Conservation (phyloP, 2,888 invertebrate species). For the Cecidostiba fungosa region DNA sequence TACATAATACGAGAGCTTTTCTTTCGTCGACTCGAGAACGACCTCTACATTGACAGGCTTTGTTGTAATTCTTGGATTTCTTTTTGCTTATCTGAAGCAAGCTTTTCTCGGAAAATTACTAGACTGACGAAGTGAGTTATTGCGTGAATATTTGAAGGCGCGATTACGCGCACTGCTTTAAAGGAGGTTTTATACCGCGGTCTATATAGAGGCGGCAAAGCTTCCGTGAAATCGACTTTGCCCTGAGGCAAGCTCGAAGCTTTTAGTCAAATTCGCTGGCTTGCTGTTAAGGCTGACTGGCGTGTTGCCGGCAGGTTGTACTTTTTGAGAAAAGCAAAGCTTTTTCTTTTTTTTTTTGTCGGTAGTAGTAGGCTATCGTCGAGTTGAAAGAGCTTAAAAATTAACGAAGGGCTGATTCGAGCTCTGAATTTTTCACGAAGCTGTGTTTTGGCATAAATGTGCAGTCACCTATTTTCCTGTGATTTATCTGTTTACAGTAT, state of each 20-base stretch:
- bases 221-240: not conserved
- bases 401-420: not conserved
- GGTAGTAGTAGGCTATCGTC: not conserved
- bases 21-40: not conserved
- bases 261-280: not conserved
- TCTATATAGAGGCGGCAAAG: not conserved
- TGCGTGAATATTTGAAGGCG: not conserved
- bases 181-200: not conserved
- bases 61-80: conserved; percentile 1
- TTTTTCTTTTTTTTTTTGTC: not conserved
- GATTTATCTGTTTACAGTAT: not conserved
- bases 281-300: not conserved
- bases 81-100: conserved; percentile 18
- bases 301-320: not conserved
- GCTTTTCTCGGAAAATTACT: conserved; percentile 2
- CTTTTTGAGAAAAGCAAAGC: not conserved
- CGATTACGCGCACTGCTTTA: not conserved
- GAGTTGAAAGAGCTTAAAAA: not conserved
- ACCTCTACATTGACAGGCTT: conserved; percentile 23
- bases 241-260: not conserved
- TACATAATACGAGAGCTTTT: not conserved
- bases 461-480: not conserved
- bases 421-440: not conserved
- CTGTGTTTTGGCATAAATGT: too few relatives aligned
- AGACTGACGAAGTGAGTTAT: not conserved